Evolutionary conservation across 2,113 vertebrate species (phyloP).

Genomic region (Corythornis cristatus): DNA sequence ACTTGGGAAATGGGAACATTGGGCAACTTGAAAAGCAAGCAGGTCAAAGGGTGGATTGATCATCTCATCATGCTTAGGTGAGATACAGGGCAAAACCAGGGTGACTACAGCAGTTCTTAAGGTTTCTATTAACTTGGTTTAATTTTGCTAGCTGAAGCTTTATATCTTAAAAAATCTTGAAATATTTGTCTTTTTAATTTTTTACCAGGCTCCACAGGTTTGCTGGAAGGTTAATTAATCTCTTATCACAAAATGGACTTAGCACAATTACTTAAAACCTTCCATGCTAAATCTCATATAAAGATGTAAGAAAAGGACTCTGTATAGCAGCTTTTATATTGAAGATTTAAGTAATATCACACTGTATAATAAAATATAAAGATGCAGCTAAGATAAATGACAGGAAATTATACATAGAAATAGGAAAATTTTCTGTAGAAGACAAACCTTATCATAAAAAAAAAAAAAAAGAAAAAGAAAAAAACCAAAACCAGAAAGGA

Average conservation of each 20-base stretch:
- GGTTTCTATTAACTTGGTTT: not conserved
- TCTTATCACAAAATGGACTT: constrained; percentile 5
- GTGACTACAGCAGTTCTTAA: not conserved
- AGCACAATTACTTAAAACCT: not conserved
- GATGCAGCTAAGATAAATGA: not conserved
- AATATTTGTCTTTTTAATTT: not conserved
- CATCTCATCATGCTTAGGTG: not conserved
- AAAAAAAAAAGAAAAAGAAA: not conserved
- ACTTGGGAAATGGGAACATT: not conserved
- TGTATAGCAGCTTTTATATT: not conserved
- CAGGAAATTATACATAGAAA: not conserved
- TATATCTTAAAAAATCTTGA: not conserved
- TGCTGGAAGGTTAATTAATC: not conserved
- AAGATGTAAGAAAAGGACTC: not conserved
- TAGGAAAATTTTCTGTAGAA: not conserved
- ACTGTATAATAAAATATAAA: not conserved
- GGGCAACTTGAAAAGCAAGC: not conserved
- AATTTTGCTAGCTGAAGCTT: not conserved
- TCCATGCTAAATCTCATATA: not conserved
- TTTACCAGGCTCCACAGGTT: not conserved
- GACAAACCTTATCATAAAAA: not conserved
- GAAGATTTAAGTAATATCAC: not conserved
- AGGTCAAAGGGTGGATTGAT: not conserved
- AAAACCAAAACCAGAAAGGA: not conserved
- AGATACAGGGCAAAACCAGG: not conserved